Base-by-base conservation (phyloP, 1,140 invertebrate species). In the Monomorium pharaonis region DNA sequence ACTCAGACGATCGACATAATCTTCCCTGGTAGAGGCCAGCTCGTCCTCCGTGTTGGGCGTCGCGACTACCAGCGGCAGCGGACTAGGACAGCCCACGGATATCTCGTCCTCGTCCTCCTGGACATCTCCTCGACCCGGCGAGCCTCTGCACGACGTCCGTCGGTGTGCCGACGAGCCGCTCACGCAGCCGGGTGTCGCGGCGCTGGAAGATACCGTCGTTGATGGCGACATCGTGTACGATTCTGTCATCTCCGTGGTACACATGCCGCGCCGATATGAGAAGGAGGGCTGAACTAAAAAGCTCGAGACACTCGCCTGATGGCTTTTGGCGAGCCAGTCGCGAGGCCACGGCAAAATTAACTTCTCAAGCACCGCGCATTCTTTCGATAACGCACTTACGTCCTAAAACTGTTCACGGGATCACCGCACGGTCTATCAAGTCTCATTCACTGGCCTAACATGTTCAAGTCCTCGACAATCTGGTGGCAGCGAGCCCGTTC, bases 31-130 rank as follows among this genome's bases (percentile, higher is more conserved):
- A 0, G 91, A 91, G 5, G 75, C 49, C 27, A 92, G 86, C 47
- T 95, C 94, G 10, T 94, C 92, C 16, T 94, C 93, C 21, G 76
- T 76, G 33, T 76, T 91, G 0, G 91, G 91, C 0, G 92, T 81
- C 6, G 88, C 91, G 0, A 94, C 93, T 0, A 95, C 91, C 5
- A 95, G 89, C 0, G 95, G 96, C 92, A 96, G 84, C 1, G 97
- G 97, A 86, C 96, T 97, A 27, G 97, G 97, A 88, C 97, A 97
- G 3, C 97, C 97, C 5, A 97, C 97, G 91, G 97, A 97, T 85
- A 97, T 97, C 93, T 97, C 97, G 91, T 96, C 96, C 88, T 96
- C 96, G 92, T 95, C 96, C 91, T 95, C 95, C 89, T 93, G 94
- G 81, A 74, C 86, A 21, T 92, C 86, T 0, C 85, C 81, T 1